These are phyloP conservation scores for Anolis carolinensis DNA, from an alignment of 2,113 vertebrate species.

Conservation along the genomic window DNA sequence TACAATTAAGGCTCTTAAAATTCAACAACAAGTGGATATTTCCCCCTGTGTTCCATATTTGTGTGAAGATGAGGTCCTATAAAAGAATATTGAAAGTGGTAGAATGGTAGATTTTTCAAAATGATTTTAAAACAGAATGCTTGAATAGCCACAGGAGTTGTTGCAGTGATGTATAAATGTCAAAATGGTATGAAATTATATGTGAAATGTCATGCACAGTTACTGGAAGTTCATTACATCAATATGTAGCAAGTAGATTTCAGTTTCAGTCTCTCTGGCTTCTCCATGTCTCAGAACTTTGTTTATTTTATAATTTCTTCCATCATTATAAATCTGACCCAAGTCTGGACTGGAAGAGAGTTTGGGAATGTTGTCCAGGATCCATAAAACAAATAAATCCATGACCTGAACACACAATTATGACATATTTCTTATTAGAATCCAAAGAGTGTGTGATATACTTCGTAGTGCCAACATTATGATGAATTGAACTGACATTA, in stretches of 20 bases:
- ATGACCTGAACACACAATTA: slow-evolving; percentile 46
- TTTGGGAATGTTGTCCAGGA: slow-evolving; percentile 56
- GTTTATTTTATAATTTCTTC: neutral
- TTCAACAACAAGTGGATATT: neutral
- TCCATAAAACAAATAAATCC: slow-evolving; percentile 56
- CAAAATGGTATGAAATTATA: neutral
- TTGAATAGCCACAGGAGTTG: neutral
- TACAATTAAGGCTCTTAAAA: neutral
- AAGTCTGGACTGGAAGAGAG: slow-evolving; percentile 29
- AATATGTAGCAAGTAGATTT: slow-evolving; percentile 14
- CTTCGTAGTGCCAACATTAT: slow-evolving; percentile 48
- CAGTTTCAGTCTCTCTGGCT: slow-evolving; percentile 47
- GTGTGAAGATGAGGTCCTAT: neutral
- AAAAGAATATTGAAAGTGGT: neutral
- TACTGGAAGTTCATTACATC: slow-evolving; percentile 25
- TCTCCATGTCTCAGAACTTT: slow-evolving; percentile 28
- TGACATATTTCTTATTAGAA: slow-evolving; percentile 45
- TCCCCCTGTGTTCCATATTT: neutral
- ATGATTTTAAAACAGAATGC: neutral
- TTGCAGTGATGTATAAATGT: neutral
- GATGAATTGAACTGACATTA: slow-evolving; percentile 37
- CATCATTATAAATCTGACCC: slow-evolving; percentile 53
- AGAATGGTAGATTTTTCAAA: neutral
- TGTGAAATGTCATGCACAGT: fast-evolving
- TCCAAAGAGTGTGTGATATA: slow-evolving; percentile 35